phyloP scores from a whole-genome alignment of 2,888 invertebrate species.

The Nysson spinosus region DNA sequence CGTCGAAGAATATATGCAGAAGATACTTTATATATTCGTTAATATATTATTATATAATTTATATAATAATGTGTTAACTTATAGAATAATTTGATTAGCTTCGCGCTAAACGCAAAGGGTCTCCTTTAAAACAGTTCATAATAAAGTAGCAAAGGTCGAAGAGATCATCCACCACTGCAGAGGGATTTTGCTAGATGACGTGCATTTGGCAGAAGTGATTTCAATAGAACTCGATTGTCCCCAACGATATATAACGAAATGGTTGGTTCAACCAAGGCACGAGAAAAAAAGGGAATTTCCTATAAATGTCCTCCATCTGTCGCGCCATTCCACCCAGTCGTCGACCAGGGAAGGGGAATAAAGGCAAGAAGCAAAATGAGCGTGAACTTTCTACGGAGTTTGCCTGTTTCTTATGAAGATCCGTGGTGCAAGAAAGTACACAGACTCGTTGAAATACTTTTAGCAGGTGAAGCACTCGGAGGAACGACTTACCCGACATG shows the following conservation, averaged over 20 bases:
- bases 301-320: slow-evolving; percentile 28
- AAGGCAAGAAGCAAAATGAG: slow-evolving; percentile 31
- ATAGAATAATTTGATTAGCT: too few species aligned
- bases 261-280: background rate
- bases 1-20: too few species aligned
- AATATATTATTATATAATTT: too few species aligned
- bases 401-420: slow-evolving; percentile 15
- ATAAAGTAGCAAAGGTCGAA: too few species aligned
- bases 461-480: too few species aligned
- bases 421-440: slow-evolving; percentile 12
- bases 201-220: slow-evolving; percentile 8
- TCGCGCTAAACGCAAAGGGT: too few species aligned
- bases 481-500: too few species aligned
- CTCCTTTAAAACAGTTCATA: too few species aligned
- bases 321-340: slow-evolving; percentile 10
- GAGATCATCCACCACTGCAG: too few species aligned
- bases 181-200: too few species aligned
- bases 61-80: too few species aligned
- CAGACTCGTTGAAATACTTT: background rate
- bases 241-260: background rate
- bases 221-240: slow-evolving; percentile 18
- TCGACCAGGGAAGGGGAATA: background rate
- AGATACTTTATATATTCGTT: too few species aligned
- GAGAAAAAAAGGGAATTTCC: slow-evolving; percentile 4
- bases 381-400: slow-evolving; percentile 25